These are phyloP conservation scores for Trisateles emortualis DNA, from an alignment of 2,888 invertebrate species.

Conservation along the genomic window DNA sequence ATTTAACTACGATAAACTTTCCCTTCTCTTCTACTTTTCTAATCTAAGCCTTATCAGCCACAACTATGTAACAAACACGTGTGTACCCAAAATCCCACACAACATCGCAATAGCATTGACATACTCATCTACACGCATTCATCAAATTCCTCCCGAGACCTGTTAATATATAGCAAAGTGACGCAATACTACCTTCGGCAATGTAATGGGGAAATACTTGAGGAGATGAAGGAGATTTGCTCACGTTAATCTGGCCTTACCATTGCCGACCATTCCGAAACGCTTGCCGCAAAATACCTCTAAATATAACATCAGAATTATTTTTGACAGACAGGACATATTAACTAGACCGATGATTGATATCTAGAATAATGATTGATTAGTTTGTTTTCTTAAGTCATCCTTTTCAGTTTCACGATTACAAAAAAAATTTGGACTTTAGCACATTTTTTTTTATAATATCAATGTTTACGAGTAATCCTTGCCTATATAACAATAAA, in stretches of 20 bases:
- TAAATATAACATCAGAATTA: conserved; percentile 15
- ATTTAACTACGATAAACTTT: too few species aligned
- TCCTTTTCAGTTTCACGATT: too few species aligned
- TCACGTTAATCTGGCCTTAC: conserved; percentile 32
- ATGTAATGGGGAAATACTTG: conserved; percentile 41
- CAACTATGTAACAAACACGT: neutral
- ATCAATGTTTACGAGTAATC: too few species aligned
- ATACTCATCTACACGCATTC: neutral
- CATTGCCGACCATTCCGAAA: conserved; percentile 16
- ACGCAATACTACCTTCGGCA: conserved; percentile 11
- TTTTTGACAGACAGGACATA: conserved; percentile 14
- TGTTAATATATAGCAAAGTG: conserved; percentile 8
- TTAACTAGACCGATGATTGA: neutral
- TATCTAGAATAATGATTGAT: too few species aligned
- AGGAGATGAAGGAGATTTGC: conserved; percentile 26
- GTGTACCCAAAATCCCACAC: too few species aligned
- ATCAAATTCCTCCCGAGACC: conserved; percentile 4
- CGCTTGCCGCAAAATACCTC: conserved; percentile 30
- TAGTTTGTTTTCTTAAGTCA: too few species aligned
- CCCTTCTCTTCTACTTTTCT: too few species aligned
- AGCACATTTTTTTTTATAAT: too few species aligned
- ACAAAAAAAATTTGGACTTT: too few species aligned
- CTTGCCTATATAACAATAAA: too few species aligned
- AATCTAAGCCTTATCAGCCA: too few species aligned
- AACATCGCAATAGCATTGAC: neutral